Evolutionary conservation across 1,140 invertebrate species (phyloP).

Genomic region (Adoxophyes honmai): DNA sequence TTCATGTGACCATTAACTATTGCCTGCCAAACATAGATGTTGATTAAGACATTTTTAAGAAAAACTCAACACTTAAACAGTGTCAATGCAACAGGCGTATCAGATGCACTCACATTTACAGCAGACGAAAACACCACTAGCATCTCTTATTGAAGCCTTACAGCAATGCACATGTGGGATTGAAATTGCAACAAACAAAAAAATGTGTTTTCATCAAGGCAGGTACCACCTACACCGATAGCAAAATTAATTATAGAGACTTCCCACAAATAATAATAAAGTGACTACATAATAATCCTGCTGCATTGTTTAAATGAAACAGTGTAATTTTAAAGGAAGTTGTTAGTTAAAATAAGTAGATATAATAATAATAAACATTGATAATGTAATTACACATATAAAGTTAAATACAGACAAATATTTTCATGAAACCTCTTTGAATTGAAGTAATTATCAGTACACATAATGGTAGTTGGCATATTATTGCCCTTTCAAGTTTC

Average conservation of each 20-base stretch:
- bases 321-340: slow-evolving; percentile 5
- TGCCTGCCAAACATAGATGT: slow-evolving; percentile 5
- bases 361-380: slow-evolving; percentile 11
- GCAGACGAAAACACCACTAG: neutral
- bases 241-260: slow-evolving; percentile 19
- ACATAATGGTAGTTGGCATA: neutral
- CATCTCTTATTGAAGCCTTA: no score
- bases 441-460: slow-evolving; percentile 17
- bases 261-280: slow-evolving; percentile 24
- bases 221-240: neutral
- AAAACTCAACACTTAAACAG: neutral
- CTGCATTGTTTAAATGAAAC: slow-evolving; percentile 32
- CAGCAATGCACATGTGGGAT: no score
- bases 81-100: slow-evolving; percentile 13
- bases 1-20: neutral
- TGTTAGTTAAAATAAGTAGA: slow-evolving; percentile 15
- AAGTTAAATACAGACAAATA: slow-evolving; percentile 15
- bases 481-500: neutral
- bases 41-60: neutral
- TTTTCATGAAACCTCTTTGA: slow-evolving; percentile 48
- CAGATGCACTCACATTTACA: neutral
- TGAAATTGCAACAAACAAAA: slow-evolving; percentile 62
- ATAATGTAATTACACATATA: slow-evolving; percentile 1
- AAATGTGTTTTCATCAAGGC: no score
- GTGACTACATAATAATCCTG: slow-evolving; percentile 29